Conservation (phyloP, 2,113 vertebrate species). For the Thalassoma bifasciatum region DNA sequence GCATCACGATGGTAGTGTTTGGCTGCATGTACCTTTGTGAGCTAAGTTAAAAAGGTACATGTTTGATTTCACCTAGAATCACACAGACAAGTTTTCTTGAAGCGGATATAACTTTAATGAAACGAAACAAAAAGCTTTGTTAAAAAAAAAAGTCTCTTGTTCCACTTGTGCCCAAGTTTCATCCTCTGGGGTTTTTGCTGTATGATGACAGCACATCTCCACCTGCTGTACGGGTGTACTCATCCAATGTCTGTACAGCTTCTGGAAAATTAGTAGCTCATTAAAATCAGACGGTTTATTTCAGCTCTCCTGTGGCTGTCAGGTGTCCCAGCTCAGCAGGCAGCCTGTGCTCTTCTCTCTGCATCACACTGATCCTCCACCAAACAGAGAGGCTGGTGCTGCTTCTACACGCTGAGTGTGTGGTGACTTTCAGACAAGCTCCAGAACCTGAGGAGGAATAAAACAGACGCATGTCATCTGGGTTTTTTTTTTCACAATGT, state of each 20-base stretch:
- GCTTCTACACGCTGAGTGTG: constrained; percentile 21
- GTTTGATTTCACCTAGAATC: constrained; percentile 66
- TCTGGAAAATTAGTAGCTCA: constrained; percentile 35
- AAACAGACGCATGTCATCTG: too few relatives aligned
- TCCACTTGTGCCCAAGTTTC: constrained; percentile 52
- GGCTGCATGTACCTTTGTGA: constrained; percentile 56
- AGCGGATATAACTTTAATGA: constrained; percentile 55
- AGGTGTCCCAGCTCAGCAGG: constrained; percentile 18
- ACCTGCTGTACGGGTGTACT: constrained; percentile 42
- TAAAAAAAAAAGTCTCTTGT: constrained; percentile 52
- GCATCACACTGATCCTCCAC: constrained; percentile 18
- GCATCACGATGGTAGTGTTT: constrained; percentile 57
- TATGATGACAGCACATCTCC: constrained; percentile 42
- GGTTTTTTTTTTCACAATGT: too few relatives aligned
- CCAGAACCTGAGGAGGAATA: constrained; percentile 88
- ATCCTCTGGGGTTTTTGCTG: constrained; percentile 34
- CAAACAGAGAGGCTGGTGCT: constrained; percentile 28
- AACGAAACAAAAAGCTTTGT: constrained; percentile 62
- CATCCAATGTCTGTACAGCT: constrained; percentile 43
- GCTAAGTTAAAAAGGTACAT: constrained; percentile 49
- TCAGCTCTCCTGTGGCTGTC: constrained; percentile 29
- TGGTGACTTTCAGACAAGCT: constrained; percentile 88
- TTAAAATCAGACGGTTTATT: constrained; percentile 55
- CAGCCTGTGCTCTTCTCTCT: constrained; percentile 27
- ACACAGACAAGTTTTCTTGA: constrained; percentile 58